A percentile compares a stretch with the other conserved stretches of the same genome.
Evolutionary conservation across 2,797 vertebrate species (phyloP).

Genomic region (Lutra lutra): DNA sequence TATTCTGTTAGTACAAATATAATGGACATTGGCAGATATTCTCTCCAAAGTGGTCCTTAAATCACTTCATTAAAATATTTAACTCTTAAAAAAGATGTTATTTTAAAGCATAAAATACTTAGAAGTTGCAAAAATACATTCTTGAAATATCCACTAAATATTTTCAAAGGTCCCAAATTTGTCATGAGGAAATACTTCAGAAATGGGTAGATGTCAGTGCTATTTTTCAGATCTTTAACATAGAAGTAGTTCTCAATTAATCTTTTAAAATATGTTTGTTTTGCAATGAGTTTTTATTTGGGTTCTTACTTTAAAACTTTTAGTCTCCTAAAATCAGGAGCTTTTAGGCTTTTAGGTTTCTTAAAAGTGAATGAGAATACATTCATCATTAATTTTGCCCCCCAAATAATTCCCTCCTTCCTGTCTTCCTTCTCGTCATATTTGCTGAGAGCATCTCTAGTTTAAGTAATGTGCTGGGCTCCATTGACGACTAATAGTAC

Average conservation of each 20-base stretch:
- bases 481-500: neutral
- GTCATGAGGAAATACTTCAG: neutral
- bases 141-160: neutral
- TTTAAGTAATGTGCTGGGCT: neutral
- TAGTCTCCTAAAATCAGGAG: neutral
- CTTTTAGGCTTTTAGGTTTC: neutral
- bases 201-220: neutral
- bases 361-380: constrained; percentile 36
- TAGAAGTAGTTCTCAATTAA: neutral
- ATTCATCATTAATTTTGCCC: neutral
- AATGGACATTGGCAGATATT: neutral
- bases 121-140: neutral
- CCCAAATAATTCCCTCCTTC: neutral
- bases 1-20: neutral
- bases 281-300: neutral
- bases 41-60: neutral
- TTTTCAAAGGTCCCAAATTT: neutral
- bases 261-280: neutral
- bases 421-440: neutral
- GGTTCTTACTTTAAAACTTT: neutral
- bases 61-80: neutral
- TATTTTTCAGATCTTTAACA: constrained; percentile 11
- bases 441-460: neutral
- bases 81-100: neutral
- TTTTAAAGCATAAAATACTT: neutral